phyloP scores from a whole-genome alignment of 2,113 vertebrate species.

The Pelusios castaneus region DNA sequence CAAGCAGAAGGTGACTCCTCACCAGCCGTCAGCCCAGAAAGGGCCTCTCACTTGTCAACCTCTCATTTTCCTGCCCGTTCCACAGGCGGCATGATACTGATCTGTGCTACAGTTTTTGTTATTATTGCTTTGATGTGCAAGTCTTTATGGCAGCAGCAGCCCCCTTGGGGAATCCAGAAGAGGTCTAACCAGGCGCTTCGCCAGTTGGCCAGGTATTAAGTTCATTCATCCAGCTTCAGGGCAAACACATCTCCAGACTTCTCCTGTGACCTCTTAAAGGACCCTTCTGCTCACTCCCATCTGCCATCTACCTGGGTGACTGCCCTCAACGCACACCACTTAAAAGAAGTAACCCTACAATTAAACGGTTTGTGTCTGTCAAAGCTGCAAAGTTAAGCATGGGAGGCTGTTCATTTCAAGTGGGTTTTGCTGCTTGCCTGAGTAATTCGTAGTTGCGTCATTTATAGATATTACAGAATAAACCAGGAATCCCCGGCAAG shows the following conservation, averaged over 20 bases:
- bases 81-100: conserved; percentile 68
- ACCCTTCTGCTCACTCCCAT: conserved; percentile 71
- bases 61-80: conserved; percentile 63
- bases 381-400: conserved; percentile 51
- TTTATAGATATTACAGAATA: not conserved
- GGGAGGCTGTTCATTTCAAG: conserved; percentile 41
- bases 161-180: conserved; percentile 58
- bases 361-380: conserved; percentile 67
- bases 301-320: conserved; percentile 40
- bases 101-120: conserved; percentile 67
- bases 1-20: conserved; percentile 69
- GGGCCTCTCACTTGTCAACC: conserved; percentile 74
- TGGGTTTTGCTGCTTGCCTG: conserved; percentile 60
- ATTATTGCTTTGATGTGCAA: conserved; percentile 55
- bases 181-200: conserved; percentile 53
- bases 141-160: conserved; percentile 30
- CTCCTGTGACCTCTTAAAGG: conserved; percentile 63
- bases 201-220: conserved; percentile 85
- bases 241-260: conserved; percentile 66
- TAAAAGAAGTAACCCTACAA: conserved; percentile 65
- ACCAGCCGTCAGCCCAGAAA: conserved; percentile 78
- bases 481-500: not conserved
- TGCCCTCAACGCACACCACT: conserved; percentile 50
- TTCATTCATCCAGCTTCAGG: conserved; percentile 66
- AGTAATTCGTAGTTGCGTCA: conserved; percentile 35